Evolutionary conservation across 1,140 invertebrate species (phyloP).

Genomic region (Armadillidium nasatum): DNA sequence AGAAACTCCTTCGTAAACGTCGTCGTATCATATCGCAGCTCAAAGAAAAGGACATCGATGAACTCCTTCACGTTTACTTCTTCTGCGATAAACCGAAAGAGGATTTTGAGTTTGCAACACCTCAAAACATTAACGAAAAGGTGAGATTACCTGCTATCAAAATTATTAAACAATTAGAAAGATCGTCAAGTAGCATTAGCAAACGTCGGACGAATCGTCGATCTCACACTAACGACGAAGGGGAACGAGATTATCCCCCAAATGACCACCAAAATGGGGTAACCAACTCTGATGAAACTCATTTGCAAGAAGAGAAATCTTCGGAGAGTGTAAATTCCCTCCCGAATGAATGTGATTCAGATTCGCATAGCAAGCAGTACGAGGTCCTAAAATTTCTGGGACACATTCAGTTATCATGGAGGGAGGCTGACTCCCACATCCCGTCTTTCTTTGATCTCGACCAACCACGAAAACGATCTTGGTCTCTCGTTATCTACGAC

Average conservation of each 20-base stretch:
- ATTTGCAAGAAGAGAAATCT: too few relatives aligned
- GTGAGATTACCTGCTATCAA: background rate
- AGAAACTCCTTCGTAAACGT: conserved; percentile 26
- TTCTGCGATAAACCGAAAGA: conserved; percentile 7
- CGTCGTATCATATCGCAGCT: conserved; percentile 31
- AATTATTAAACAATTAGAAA: background rate
- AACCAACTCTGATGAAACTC: too few relatives aligned
- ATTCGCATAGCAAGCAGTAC: background rate
- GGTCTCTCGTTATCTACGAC: background rate
- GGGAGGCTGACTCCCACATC: background rate
- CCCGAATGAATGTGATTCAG: too few relatives aligned
- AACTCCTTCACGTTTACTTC: conserved; percentile 34
- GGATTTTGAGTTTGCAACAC: background rate
- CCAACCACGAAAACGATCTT: background rate
- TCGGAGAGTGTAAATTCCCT: too few relatives aligned
- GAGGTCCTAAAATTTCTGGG: background rate
- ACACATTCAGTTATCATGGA: background rate
- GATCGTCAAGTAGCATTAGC: background rate
- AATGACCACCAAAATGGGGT: too few relatives aligned
- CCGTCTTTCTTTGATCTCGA: background rate
- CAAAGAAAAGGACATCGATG: conserved; percentile 31
- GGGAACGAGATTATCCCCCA: too few relatives aligned
- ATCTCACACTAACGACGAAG: too few relatives aligned
- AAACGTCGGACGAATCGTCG: too few relatives aligned
- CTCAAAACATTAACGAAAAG: background rate